phyloP scores from a whole-genome alignment of 2,113 vertebrate species.

The Catharus bicknelli region DNA sequence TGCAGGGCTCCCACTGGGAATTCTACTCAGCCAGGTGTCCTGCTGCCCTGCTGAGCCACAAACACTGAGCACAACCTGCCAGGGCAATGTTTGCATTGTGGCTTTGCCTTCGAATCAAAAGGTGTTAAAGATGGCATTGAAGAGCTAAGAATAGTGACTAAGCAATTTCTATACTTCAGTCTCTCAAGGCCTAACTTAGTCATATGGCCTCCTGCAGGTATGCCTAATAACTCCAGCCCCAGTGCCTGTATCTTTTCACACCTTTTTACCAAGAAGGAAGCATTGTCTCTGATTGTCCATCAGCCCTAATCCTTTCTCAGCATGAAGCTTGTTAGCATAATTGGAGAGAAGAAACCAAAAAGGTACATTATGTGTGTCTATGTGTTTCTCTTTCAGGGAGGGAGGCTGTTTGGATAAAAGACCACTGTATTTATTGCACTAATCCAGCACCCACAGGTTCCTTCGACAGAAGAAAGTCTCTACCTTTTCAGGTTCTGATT shows the following conservation, averaged over 20 bases:
- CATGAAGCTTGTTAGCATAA: constrained; percentile 82
- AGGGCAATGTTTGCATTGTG: constrained; percentile 73
- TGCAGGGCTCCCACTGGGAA: constrained; percentile 80
- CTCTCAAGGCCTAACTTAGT: constrained; percentile 64
- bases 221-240: constrained; percentile 73
- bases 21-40: constrained; percentile 86
- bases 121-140: constrained; percentile 71
- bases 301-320: constrained; percentile 82
- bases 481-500: constrained; percentile 58
- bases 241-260: constrained; percentile 73
- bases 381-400: constrained; percentile 56
- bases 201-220: constrained; percentile 74
- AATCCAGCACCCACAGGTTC: constrained; percentile 62
- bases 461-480: constrained; percentile 25
- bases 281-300: constrained; percentile 84
- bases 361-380: constrained; percentile 69
- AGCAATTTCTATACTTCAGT: constrained; percentile 67
- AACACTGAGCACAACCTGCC: constrained; percentile 83
- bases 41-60: constrained; percentile 77
- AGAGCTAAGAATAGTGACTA: constrained; percentile 68
- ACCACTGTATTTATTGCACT: constrained; percentile 62
- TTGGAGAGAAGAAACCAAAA: constrained; percentile 78
- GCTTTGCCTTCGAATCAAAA: constrained; percentile 66
- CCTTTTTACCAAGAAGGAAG: constrained; percentile 77
- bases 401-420: constrained; percentile 71